phyloP scores from a whole-genome alignment of 2,888 invertebrate species.

The Tenthredo scrophulariae region DNA sequence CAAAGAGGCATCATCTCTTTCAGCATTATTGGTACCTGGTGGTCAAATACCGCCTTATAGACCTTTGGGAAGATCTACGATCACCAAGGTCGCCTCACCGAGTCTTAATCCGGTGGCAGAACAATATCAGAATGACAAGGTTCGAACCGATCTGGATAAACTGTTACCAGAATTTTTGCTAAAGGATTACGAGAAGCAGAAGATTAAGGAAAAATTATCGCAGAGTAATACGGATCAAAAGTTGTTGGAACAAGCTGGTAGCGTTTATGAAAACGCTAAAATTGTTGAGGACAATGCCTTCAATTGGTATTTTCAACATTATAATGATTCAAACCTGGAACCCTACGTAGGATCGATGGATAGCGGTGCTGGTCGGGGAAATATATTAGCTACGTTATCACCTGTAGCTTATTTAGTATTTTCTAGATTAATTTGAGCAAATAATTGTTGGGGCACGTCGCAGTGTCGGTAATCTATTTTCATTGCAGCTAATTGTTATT shows the following conservation, averaged over 20 bases:
- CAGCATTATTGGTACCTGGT: slow-evolving; percentile 83
- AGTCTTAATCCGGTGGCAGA: slow-evolving; percentile 66
- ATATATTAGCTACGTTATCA: slow-evolving; percentile 22
- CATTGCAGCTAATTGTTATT: neutral
- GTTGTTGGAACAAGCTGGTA: slow-evolving; percentile 78
- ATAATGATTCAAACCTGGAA: slow-evolving; percentile 84
- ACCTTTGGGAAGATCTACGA: slow-evolving; percentile 80
- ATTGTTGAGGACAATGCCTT: slow-evolving; percentile 81
- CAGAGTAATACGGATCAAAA: slow-evolving; percentile 70
- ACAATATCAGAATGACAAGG: slow-evolving; percentile 49
- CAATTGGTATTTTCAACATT: slow-evolving; percentile 94
- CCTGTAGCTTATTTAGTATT: slow-evolving; percentile 38
- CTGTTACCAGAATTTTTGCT: slow-evolving; percentile 32
- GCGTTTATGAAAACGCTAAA: slow-evolving; percentile 77
- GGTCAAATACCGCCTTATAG: slow-evolving; percentile 79
- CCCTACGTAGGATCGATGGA: slow-evolving; percentile 78
- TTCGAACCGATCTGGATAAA: slow-evolving; percentile 12
- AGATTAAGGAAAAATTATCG: slow-evolving; percentile 38
- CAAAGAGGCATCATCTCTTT: slow-evolving; percentile 79
- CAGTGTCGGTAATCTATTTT: neutral
- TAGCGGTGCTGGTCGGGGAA: slow-evolving; percentile 27
- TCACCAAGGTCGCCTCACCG: slow-evolving; percentile 82
- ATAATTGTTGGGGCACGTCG: neutral
- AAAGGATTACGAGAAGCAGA: neutral
- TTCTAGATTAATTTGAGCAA: slow-evolving; percentile 22